Conservation (phyloP, 2,113 vertebrate genomes). For the Motacilla tschutschensis region DNA sequence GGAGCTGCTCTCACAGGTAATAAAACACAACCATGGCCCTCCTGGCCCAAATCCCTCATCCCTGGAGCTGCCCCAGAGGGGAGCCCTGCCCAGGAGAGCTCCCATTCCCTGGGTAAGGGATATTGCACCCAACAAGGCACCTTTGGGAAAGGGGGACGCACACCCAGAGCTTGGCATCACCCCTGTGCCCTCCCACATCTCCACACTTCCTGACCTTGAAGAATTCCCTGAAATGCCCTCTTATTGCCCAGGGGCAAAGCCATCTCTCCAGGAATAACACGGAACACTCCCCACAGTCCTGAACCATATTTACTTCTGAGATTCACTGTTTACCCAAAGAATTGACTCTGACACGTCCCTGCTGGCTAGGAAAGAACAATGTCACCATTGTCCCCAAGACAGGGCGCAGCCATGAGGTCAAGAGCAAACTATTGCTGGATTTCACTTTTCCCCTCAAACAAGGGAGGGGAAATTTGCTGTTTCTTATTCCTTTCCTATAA, state of each 20-base stretch:
- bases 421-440: not conserved
- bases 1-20: not conserved
- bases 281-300: not conserved
- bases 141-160: not conserved
- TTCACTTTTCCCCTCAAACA: not conserved
- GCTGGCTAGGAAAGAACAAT: not conserved
- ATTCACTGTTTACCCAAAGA: not conserved
- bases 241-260: not conserved
- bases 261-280: not conserved
- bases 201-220: not conserved
- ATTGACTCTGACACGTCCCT: not conserved
- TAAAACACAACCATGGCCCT: not conserved
- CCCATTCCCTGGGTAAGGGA: accelerated
- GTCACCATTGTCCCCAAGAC: not conserved
- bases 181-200: not conserved
- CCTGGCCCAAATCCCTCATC: not conserved
- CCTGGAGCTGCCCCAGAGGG: not conserved
- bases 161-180: not conserved
- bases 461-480: not conserved
- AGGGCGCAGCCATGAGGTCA: not conserved
- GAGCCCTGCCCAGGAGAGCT: not conserved
- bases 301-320: not conserved
- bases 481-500: not conserved
- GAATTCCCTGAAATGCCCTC: not conserved
- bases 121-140: not conserved